Conservation (phyloP, 2,888 invertebrate genomes). For the Drosophila crucigera region DNA sequence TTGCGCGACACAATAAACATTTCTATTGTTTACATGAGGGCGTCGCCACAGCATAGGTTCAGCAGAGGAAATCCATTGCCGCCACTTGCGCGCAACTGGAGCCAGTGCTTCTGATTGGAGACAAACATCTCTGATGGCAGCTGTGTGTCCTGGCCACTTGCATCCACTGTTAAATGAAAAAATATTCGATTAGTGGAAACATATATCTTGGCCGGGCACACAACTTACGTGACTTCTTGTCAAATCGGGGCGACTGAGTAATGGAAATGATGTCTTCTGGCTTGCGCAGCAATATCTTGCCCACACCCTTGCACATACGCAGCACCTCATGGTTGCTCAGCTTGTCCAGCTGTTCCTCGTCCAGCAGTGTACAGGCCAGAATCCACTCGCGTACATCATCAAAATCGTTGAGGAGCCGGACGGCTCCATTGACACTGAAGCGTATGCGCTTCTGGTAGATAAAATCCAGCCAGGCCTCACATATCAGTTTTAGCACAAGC, state of each 20-base stretch:
- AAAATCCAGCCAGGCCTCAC: conserved; percentile 95
- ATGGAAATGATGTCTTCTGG: conserved; percentile 95
- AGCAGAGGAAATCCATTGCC: conserved; percentile 71
- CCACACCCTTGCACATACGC: conserved; percentile 93
- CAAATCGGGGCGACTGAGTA: conserved; percentile 85
- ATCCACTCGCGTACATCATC: conserved; percentile 92
- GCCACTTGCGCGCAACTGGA: conserved; percentile 88
- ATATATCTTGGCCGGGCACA: rapidly evolving
- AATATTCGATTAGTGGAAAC: not conserved
- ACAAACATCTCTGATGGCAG: conserved; percentile 97
- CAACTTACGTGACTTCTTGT: conserved; percentile 70
- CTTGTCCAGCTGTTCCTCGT: conserved; percentile 86
- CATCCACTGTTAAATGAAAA: conserved; percentile 80
- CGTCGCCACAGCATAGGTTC: conserved; percentile 74
- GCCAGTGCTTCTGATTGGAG: conserved; percentile 95
- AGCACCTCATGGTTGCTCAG: conserved; percentile 86
- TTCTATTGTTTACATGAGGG: conserved; percentile 64
- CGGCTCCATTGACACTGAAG: conserved; percentile 92
- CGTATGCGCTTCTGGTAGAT: conserved; percentile 93
- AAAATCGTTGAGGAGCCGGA: conserved; percentile 93
- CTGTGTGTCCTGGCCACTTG: conserved; percentile 87
- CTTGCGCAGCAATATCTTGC: conserved; percentile 91
- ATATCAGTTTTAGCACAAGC: conserved; percentile 92
- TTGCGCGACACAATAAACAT: conserved; percentile 74
- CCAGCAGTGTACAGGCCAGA: conserved; percentile 87